Conservation (phyloP, 2,113 vertebrate species). For the Egretta garzetta region DNA sequence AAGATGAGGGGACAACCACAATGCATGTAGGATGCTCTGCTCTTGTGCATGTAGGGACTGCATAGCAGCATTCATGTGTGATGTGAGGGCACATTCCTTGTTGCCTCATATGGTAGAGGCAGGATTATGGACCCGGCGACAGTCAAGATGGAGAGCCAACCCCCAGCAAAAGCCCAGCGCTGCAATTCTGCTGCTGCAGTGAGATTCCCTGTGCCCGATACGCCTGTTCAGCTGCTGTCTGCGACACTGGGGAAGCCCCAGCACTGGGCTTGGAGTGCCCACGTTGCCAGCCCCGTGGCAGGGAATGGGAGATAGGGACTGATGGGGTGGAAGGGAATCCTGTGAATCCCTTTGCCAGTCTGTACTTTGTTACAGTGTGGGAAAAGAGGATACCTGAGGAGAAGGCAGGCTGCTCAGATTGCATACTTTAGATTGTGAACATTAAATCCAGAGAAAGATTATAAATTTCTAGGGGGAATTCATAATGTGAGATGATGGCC, state of each 20-base stretch:
- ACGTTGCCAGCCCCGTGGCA: accelerated
- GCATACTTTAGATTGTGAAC: not conserved
- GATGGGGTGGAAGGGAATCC: not conserved
- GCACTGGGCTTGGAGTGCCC: not conserved
- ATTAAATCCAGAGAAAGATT: not conserved
- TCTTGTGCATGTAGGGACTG: not conserved
- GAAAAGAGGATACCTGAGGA: not conserved
- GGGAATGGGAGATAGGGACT: not conserved
- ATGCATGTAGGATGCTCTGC: not conserved
- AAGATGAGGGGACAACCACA: not conserved
- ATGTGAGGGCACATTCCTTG: not conserved
- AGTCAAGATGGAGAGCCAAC: not conserved
- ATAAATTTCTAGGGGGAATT: not conserved
- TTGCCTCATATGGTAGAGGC: not conserved
- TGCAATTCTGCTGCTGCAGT: not conserved
- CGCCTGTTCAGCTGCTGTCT: not conserved
- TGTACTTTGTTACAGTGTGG: accelerated
- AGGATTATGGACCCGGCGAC: not conserved
- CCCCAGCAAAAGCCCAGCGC: not conserved
- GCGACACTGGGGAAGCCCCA: not conserved
- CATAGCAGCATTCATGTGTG: not conserved
- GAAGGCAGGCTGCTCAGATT: not conserved
- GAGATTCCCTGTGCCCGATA: accelerated
- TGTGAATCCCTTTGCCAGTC: not conserved
- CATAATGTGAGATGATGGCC: not conserved